phyloP scores from a whole-genome alignment of 64 coral and sea anemone species.

The Exaiptasia diaphana region DNA sequence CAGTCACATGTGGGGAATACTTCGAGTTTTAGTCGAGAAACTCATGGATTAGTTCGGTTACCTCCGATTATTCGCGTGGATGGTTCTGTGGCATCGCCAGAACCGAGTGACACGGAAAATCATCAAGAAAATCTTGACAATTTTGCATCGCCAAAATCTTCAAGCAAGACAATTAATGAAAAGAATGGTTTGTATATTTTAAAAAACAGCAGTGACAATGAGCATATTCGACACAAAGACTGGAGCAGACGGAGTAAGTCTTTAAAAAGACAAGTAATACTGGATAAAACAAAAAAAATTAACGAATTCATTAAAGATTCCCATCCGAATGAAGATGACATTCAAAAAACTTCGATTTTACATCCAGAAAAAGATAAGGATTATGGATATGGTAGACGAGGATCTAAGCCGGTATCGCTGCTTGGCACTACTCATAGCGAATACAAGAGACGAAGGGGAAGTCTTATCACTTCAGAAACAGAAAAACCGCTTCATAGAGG shows the following conservation, averaged over 20 bases:
- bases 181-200: too few relatives aligned
- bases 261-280: too few relatives aligned
- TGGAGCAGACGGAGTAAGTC: too few relatives aligned
- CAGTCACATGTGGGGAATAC: conserved; percentile 1
- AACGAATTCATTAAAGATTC: not conserved
- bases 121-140: too few relatives aligned
- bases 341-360: not conserved
- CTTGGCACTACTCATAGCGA: not conserved
- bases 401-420: not conserved
- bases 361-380: not conserved
- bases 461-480: not conserved
- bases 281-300: too few relatives aligned
- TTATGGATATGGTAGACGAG: not conserved
- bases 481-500: conserved; percentile 11
- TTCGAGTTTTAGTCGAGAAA: conserved; percentile 74
- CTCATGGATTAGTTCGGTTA: conserved; percentile 72
- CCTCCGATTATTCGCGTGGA: conserved; percentile 79
- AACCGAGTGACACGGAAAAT: too few relatives aligned
- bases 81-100: too few relatives aligned
- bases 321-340: not conserved
- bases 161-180: too few relatives aligned
- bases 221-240: too few relatives aligned
- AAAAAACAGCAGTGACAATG: too few relatives aligned
- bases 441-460: not conserved
- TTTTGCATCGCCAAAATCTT: too few relatives aligned